Evolutionary conservation across 2,113 vertebrate genomes (phyloP).

Genomic region (Engraulis encrasicolus): DNA sequence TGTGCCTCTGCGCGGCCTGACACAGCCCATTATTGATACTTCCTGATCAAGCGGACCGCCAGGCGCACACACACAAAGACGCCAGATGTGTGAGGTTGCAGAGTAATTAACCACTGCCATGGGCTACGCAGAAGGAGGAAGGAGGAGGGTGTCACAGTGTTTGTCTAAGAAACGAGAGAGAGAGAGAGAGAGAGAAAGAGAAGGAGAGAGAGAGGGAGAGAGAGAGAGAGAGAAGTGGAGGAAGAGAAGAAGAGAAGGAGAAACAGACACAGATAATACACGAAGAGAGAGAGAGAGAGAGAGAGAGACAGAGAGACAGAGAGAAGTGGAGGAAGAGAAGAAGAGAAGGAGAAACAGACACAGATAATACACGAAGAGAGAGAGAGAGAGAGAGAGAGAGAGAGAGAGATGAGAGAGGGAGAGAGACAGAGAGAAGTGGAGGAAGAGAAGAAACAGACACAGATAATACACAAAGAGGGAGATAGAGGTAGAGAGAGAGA

Average conservation of each 20-base stretch:
- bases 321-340: no score
- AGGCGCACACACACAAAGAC: conserved; percentile 16
- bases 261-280: no score
- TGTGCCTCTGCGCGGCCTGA: conserved; percentile 42
- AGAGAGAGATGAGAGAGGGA: neutral
- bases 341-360: no score
- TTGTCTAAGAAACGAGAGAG: conserved; percentile 9
- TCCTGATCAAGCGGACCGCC: conserved; percentile 39
- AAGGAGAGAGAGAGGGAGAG: neutral
- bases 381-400: neutral
- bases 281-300: neutral
- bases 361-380: no score
- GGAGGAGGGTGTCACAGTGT: neutral
- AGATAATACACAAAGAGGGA: no score
- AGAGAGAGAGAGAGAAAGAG: neutral
- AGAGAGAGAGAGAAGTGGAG: neutral
- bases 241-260: neutral
- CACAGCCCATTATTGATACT: conserved; percentile 46
- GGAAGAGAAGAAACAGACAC: no score
- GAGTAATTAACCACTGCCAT: conserved; percentile 36
- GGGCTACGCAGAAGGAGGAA: conserved; percentile 5
- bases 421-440: neutral
- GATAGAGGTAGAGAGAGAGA: neutral
- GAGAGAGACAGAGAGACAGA: no score
- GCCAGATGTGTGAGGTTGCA: conserved; percentile 44